Percentiles rank a stretch among this genome's conserved stretches.
phyloP scores from a whole-genome alignment of 2,888 invertebrate genomes.

The Cerceris rybyensis region DNA sequence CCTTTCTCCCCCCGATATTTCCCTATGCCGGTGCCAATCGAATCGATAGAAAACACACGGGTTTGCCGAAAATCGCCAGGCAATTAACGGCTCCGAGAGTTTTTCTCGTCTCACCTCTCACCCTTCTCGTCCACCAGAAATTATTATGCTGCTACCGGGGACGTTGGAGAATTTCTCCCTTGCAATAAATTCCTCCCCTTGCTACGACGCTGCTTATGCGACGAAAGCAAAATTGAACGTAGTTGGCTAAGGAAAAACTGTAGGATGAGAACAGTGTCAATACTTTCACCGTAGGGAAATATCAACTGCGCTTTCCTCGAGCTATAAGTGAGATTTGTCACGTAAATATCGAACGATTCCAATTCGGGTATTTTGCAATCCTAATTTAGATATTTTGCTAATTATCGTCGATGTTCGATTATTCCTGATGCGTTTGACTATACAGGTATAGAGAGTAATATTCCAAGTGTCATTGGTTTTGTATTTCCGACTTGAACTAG shows the following conservation, averaged over 20 bases:
- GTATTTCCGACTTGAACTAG: too few species aligned
- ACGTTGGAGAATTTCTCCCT: slow-evolving; percentile 15
- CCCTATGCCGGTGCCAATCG: background rate
- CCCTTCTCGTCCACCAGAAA: slow-evolving; percentile 1
- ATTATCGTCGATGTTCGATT: slow-evolving; percentile 32
- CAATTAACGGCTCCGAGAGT: slow-evolving; percentile 14
- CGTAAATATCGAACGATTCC: background rate
- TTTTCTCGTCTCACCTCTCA: background rate
- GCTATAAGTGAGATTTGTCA: too few species aligned
- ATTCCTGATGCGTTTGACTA: too few species aligned
- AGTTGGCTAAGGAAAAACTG: slow-evolving; percentile 13
- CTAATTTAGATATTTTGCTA: slow-evolving; percentile 48
- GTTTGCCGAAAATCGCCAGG: slow-evolving; percentile 1
- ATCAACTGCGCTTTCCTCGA: slow-evolving; percentile 34
- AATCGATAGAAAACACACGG: background rate
- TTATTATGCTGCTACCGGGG: slow-evolving; percentile 38
- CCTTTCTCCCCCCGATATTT: background rate
- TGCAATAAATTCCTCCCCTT: slow-evolving; percentile 38
- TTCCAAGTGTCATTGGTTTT: too few species aligned
- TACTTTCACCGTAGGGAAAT: slow-evolving; percentile 21
- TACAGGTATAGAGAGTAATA: too few species aligned
- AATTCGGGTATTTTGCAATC: slow-evolving; percentile 44
- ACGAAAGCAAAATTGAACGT: slow-evolving; percentile 49
- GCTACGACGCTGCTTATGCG: slow-evolving; percentile 37
- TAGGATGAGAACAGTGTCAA: background rate